A percentile compares a stretch with the other conserved stretches of the same genome.
Evolutionary conservation across 2,113 vertebrate genomes (phyloP).

Genomic region (Verasper variegatus): DNA sequence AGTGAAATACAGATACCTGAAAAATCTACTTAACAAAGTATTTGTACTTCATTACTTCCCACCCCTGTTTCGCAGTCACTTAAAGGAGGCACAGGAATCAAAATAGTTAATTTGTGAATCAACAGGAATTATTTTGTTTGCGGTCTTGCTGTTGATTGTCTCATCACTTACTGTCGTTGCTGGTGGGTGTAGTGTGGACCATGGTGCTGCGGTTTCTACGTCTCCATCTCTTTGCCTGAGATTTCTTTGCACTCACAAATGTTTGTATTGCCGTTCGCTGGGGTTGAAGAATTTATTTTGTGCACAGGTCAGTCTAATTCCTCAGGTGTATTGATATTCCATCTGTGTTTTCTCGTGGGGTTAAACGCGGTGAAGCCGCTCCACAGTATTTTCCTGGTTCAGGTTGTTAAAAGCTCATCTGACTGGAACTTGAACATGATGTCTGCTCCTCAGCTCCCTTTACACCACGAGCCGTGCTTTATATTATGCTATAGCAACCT

Average conservation of each 20-base stretch:
- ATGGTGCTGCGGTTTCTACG: no score
- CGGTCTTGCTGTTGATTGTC: background rate
- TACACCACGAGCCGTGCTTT: background rate
- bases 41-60: no score
- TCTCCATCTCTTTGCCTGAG: no score
- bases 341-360: background rate
- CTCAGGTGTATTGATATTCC: background rate
- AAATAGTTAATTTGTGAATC: background rate
- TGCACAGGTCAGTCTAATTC: background rate
- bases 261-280: background rate
- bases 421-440: background rate
- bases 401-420: constrained; percentile 3
- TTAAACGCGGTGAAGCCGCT: background rate
- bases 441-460: background rate
- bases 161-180: background rate
- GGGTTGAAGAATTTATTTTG: background rate
- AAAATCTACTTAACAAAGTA: no score
- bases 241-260: no score
- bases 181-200: background rate
- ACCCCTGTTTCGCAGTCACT: no score
- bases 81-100: background rate
- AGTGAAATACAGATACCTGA: no score
- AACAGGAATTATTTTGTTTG: background rate
- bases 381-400: background rate
- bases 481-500: background rate